Conservation (phyloP, 2,797 vertebrate species). For the Thaleichthys pacificus region DNA sequence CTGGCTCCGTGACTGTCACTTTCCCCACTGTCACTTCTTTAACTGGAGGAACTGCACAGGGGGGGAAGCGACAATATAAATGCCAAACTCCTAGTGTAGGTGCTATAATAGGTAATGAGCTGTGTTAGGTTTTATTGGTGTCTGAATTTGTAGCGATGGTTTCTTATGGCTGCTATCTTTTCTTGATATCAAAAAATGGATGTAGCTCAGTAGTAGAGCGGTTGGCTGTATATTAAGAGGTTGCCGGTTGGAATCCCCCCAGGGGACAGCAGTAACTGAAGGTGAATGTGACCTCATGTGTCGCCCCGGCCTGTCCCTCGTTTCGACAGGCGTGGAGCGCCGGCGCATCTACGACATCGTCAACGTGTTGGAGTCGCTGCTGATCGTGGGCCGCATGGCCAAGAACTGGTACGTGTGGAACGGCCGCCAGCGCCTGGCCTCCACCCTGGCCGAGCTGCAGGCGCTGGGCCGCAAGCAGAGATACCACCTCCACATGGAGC, state of each 20-base stretch:
- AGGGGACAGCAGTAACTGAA: no score
- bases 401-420: slow-evolving; percentile 95
- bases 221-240: no score
- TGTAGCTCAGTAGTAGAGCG: no score
- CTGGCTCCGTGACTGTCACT: neutral
- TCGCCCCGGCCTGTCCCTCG: slow-evolving; percentile 5
- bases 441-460: slow-evolving; percentile 83
- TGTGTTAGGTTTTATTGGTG: no score
- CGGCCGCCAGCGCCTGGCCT: slow-evolving; percentile 79
- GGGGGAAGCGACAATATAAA: no score
- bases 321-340: slow-evolving; percentile 85
- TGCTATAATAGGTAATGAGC: no score
- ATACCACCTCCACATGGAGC: slow-evolving; percentile 85
- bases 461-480: slow-evolving; percentile 79
- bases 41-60: neutral
- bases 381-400: slow-evolving; percentile 88
- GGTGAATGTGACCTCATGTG: neutral
- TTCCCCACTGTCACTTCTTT: neutral
- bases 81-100: no score
- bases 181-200: no score
- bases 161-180: no score
- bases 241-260: neutral
- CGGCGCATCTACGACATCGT: slow-evolving; percentile 95
- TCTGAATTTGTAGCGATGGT: no score
- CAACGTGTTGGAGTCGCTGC: slow-evolving; percentile 89